These are phyloP conservation scores for Drosophila rufa DNA, from an alignment of 1,140 invertebrate genomes.

Conservation along the genomic window DNA sequence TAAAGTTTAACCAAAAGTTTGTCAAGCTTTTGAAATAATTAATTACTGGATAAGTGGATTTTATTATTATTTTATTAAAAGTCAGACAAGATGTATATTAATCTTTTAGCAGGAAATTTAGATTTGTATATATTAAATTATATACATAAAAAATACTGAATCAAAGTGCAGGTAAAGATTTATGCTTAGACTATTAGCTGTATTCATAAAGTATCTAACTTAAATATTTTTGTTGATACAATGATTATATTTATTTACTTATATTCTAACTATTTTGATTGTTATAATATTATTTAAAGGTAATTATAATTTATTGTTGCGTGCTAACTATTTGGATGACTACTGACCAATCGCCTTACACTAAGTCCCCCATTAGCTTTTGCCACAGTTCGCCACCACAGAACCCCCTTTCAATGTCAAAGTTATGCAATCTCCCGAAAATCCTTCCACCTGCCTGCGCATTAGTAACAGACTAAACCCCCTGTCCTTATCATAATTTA, in stretches of 20 bases:
- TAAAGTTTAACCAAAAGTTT: constrained; percentile 11
- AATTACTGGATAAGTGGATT: background rate
- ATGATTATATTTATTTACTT: too few species aligned
- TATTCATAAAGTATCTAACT: background rate
- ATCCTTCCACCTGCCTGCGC: constrained; percentile 13
- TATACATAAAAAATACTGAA: too few species aligned
- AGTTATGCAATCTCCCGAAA: constrained; percentile 12
- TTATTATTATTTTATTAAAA: too few species aligned
- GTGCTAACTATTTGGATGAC: background rate
- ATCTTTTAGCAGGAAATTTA: too few species aligned
- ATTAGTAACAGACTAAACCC: constrained; percentile 3
- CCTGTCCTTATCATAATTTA: constrained; percentile 43
- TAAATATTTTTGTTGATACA: too few species aligned
- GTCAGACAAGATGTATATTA: too few species aligned
- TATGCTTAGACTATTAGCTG: background rate
- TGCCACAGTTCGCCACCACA: background rate
- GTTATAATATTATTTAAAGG: too few species aligned
- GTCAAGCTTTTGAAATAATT: constrained; percentile 1
- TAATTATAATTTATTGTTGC: too few species aligned
- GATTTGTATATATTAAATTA: too few species aligned
- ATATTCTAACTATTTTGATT: too few species aligned
- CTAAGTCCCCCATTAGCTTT: background rate
- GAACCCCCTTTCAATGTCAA: constrained; percentile 10
- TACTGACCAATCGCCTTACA: background rate
- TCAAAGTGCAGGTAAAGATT: background rate